Percentiles rank a stretch among this genome's conserved stretches.
phyloP scores from a whole-genome alignment of 2,797 vertebrate species.

The Dermochelys coriacea region DNA sequence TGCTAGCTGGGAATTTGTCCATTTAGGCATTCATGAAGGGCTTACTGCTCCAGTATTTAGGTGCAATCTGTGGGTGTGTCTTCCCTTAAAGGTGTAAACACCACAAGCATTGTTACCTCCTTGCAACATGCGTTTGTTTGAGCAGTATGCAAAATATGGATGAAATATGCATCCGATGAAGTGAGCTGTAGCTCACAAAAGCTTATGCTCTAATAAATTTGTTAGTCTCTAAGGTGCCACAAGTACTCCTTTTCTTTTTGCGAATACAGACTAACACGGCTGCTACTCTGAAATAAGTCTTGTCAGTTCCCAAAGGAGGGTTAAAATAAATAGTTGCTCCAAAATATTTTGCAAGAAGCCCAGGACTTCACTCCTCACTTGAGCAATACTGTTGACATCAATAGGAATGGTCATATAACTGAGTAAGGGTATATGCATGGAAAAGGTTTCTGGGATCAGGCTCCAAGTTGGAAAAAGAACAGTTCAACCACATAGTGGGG shows the following conservation, averaged over 20 bases:
- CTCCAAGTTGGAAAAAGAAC: neutral
- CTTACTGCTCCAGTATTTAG: too few species aligned
- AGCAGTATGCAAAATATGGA: neutral
- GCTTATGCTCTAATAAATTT: too few species aligned
- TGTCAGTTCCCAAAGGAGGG: neutral
- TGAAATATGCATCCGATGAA: too few species aligned
- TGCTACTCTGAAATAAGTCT: too few species aligned
- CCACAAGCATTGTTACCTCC: neutral
- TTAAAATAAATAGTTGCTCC: neutral
- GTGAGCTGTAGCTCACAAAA: too few species aligned
- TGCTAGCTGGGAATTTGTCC: neutral
- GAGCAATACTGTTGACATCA: neutral
- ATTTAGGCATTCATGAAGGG: neutral
- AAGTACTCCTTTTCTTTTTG: too few species aligned
- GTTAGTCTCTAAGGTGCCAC: too few species aligned
- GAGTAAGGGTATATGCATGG: neutral
- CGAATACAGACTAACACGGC: too few species aligned
- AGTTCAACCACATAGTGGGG: neutral
- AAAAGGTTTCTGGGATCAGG: neutral
- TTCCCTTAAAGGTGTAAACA: neutral
- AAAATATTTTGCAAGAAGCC: neutral
- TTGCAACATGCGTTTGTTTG: neutral
- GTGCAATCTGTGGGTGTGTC: neutral
- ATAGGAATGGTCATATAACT: neutral
- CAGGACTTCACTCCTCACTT: neutral